Percentiles rank a stretch among this genome's conserved stretches.
Conservation (phyloP, 1,140 invertebrate genomes). For the Riptortus pedestris region DNA sequence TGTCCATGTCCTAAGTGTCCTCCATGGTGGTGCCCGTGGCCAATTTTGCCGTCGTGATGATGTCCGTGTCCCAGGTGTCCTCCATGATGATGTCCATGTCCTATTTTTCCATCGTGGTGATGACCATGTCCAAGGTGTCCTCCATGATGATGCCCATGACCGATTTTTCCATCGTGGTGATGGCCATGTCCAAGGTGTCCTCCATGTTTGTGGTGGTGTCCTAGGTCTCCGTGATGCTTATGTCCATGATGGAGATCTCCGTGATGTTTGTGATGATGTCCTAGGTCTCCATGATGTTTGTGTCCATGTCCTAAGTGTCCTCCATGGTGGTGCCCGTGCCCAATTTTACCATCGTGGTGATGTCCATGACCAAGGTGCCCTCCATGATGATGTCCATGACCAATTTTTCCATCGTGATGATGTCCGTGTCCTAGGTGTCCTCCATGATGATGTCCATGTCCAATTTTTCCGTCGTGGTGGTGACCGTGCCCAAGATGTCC, state of each 20-base stretch:
- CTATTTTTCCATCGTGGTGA: slow-evolving; percentile 17
- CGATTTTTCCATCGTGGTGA: slow-evolving; percentile 12
- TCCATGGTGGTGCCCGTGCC: slow-evolving; percentile 10
- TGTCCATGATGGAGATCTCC: not conserved
- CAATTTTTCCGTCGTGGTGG: not conserved
- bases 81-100: slow-evolving; percentile 15
- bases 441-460: not conserved
- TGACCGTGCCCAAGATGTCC: not conserved
- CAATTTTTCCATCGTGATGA: not conserved
- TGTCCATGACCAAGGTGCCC: not conserved
- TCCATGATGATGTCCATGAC: not conserved
- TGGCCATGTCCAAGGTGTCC: slow-evolving; percentile 20
- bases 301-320: slow-evolving; percentile 15
- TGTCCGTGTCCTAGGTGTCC: not conserved
- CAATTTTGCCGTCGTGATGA: slow-evolving; percentile 16
- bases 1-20: slow-evolving; percentile 23
- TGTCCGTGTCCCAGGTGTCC: slow-evolving; percentile 16
- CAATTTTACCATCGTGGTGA: slow-evolving; percentile 2
- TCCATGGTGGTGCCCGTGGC: slow-evolving; percentile 18
- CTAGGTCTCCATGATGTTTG: not conserved
- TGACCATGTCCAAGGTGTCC: slow-evolving; percentile 21
- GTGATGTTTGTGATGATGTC: not conserved
- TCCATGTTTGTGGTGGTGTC: slow-evolving; percentile 1
- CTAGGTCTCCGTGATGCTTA: not conserved
- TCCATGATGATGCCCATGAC: slow-evolving; percentile 15